Conservation (phyloP, 2,888 invertebrate species). For the Eudasyphora cyanicolor region DNA sequence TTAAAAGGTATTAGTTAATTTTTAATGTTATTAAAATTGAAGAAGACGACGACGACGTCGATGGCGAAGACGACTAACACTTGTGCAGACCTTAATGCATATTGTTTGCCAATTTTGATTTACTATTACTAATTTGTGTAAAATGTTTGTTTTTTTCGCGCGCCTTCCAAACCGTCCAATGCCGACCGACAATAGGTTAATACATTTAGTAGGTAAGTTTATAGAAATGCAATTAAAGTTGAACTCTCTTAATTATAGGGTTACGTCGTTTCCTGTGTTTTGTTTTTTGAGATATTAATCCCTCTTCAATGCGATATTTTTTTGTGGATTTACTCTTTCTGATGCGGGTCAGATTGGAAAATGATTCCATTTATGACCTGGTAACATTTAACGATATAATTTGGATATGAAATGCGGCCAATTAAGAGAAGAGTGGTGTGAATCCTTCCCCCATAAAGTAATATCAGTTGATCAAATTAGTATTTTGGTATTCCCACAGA, state of each 20-base stretch:
- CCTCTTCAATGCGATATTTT: neutral
- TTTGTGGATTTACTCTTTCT: neutral
- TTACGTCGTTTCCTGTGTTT: conserved; percentile 34
- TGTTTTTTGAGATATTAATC: conserved; percentile 5
- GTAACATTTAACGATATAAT: too few species aligned
- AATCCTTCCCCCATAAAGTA: neutral
- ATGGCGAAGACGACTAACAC: neutral
- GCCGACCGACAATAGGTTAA: neutral
- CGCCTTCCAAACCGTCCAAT: neutral
- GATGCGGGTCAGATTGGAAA: neutral
- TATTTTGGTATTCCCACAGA: too few species aligned
- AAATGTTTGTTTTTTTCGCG: neutral
- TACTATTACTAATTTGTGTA: neutral
- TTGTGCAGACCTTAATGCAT: neutral
- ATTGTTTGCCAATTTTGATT: neutral
- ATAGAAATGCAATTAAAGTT: conserved; percentile 10
- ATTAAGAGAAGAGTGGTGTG: neutral
- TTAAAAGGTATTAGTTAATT: conserved; percentile 5
- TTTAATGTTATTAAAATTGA: neutral
- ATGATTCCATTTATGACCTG: neutral
- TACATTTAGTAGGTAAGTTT: neutral
- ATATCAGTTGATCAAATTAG: too few species aligned
- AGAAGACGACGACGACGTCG: too few species aligned
- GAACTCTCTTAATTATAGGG: conserved; percentile 25
- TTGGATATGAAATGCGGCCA: neutral